Evolutionary conservation across 2,797 vertebrate genomes (phyloP), one percentile per base, ranked within the genome.

Genomic region (Pachyuromys duprasi): DNA sequence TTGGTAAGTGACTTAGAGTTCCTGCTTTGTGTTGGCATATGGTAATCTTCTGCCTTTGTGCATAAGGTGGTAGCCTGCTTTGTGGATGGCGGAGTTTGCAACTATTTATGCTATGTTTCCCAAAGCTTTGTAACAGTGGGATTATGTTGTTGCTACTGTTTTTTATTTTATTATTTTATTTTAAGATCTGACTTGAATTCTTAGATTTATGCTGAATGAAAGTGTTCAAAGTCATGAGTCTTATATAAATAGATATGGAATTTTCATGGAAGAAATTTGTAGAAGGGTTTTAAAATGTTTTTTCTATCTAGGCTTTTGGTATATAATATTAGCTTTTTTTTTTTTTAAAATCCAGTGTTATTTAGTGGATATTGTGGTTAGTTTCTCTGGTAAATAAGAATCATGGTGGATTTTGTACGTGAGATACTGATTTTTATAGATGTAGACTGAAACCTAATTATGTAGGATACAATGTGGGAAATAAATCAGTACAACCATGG

Each of bases 1-100:
- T 99, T 99, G 99, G 99, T 99, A 98, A 99, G 99, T 99, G 97
- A 42, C 94, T 65, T 45, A 3, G 84, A 76, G 86, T 97, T 96
- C 91, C 79, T 53, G 70, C 86, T 57, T 93, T 95, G 3, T 93
- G 3, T 87, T 95, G 60, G 2, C 93, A 3, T 70, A 72, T 91
- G n/a, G 42, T 92, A 1, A 67, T 87, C n/a, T 45, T 94, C 92
- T 96, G 79, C 53, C 6, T 91, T 53, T 79, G 1, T 60, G 24
- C 60, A 39, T 55, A 63, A 74, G 42, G 65, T 42, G 95, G 79
- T 8, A 94, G 92, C 45, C 96, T 8, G 28, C 82, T 75, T 93
- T 91, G 96, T 86, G 89, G 82, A 63, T 65, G 45, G 49, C 28
- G 91, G 69, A 76, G 49, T 90, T 95, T 75, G 17, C 70, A 95